Evolutionary conservation across 2,113 vertebrate species (phyloP), one percentile per base, ranked within the genome.

Genomic region (Neolamprologus devosi): DNA sequence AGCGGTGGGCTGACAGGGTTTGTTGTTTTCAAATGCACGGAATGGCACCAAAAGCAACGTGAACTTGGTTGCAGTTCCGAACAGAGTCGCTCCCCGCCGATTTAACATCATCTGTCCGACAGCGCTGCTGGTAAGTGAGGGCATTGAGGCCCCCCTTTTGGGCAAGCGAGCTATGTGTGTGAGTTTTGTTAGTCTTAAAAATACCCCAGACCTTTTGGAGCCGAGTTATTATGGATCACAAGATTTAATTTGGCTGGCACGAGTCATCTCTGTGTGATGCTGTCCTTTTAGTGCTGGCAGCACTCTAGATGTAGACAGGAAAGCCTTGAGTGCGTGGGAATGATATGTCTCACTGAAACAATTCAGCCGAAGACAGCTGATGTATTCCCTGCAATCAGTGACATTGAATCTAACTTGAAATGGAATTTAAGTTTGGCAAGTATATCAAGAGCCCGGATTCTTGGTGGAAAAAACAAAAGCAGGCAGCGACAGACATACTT

Each of bases 71-170:
- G 73, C 63, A 88, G 17, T 75, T 16, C 60, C 79, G 54, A 40
- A 35, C 80, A 23, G 68, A 60, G 55, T 82, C 87, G 57, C 42
- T 60, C 54, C 51, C 12, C 82, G 6, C n/a, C 83, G 91, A 86
- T 47, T 82, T 51, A 23, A 81, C 16, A 83, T 89, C 86, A 65
- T 92, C 87, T 63, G 81, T 45, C 53, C 33, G 53, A 30, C 78
- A 60, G 70, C 75, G 12, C 26, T 47, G 84, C 87, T 89, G 94
- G 94, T 95, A 51, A 92, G 94, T 94, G 42, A 28, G 11, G 53
- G 30, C 21, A 10, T 58, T 49, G 26, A 47, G 17, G 57, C 9
- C 63, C 37, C 79, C 26, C 2, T 9, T 47, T 33, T 14, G 19
- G 49, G 35, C 57, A 8, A 57, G 58, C 33, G 16, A 49, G 26